Conservation (phyloP, 2,113 vertebrate species). For the Dipodomys spectabilis region DNA sequence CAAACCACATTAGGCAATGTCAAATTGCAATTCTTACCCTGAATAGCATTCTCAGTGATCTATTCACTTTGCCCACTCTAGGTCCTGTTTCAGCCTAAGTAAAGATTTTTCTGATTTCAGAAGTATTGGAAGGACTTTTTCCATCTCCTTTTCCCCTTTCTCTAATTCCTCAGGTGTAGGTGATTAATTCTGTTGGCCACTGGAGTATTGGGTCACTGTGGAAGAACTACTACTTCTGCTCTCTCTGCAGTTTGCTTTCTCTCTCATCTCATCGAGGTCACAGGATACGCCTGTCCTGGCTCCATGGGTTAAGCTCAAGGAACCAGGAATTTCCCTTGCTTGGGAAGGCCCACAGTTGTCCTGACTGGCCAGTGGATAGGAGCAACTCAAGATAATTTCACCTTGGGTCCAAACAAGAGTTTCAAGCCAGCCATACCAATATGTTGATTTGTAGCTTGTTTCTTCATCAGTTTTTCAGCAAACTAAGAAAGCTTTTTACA, state of each 20-base stretch:
- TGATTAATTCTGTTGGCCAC: too few species aligned
- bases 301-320: neutral
- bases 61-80: too few species aligned
- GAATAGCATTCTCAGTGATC: neutral
- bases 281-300: slow-evolving; percentile 63
- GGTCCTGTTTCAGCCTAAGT: neutral
- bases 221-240: neutral
- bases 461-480: neutral
- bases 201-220: neutral
- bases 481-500: neutral
- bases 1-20: neutral
- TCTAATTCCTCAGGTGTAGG: neutral
- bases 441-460: neutral
- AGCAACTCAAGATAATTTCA: neutral
- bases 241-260: neutral
- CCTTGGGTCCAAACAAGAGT: neutral
- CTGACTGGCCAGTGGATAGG: neutral
- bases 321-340: neutral
- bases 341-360: slow-evolving; percentile 24
- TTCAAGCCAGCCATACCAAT: neutral
- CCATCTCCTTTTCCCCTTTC: too few species aligned
- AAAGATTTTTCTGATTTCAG: neutral
- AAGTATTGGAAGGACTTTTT: neutral
- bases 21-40: neutral
- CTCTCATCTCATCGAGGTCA: neutral